phyloP scores from a whole-genome alignment of 2,113 vertebrate genomes.

The Dicaeum eximium region DNA sequence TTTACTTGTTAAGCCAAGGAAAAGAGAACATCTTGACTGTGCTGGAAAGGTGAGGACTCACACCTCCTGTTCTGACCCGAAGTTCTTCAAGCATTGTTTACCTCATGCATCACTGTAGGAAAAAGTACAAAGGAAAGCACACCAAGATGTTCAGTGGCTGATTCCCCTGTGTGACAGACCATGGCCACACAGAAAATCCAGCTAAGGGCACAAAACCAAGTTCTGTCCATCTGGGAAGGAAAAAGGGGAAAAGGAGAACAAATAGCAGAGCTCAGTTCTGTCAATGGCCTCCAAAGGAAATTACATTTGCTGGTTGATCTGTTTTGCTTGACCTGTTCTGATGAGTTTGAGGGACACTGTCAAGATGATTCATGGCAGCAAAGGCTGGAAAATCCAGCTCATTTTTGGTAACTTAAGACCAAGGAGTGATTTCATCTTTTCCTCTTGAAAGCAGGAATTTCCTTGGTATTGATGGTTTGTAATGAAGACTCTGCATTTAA shows the following conservation, averaged over 20 bases:
- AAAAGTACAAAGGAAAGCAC: not conserved
- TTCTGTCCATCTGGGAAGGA: not conserved
- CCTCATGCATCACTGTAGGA: not conserved
- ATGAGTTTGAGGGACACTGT: not conserved
- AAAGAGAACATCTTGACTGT: not conserved
- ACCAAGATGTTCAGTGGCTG: rapidly evolving
- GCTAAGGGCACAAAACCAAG: not conserved
- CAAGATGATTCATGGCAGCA: not conserved
- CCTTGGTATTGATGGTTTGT: not conserved
- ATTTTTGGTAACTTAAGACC: not conserved
- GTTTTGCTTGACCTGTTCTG: not conserved
- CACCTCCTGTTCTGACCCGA: not conserved
- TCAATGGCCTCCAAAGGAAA: not conserved
- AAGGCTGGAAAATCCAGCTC: not conserved
- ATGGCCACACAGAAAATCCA: not conserved
- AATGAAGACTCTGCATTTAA: not conserved
- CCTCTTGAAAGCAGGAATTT: not conserved
- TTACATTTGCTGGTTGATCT: not conserved
- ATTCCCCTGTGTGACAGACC: not conserved
- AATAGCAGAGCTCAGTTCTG: not conserved
- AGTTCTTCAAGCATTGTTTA: not conserved
- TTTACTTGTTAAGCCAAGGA: not conserved
- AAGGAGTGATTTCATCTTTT: not conserved
- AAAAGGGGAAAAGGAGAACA: not conserved
- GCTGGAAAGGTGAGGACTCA: not conserved